phyloP scores from a whole-genome alignment of 2,113 vertebrate species.

The Herpailurus yagouaroundi region DNA sequence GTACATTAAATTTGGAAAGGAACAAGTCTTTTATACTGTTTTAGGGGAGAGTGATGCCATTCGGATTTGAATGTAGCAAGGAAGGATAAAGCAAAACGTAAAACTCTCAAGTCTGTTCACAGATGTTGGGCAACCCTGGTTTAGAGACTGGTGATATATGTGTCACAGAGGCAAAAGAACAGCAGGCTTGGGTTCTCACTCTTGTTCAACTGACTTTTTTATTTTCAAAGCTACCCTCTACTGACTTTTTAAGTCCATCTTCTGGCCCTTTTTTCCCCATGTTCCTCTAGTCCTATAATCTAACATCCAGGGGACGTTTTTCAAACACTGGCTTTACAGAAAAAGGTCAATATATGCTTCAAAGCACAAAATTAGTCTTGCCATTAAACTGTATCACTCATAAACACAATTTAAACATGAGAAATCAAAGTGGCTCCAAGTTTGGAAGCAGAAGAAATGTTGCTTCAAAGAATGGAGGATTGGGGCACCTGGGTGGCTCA shows the following conservation, averaged over 20 bases:
- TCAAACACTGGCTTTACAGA: neutral
- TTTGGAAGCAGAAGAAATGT: slow-evolving; percentile 1
- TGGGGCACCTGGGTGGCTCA: no score
- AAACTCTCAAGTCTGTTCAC: neutral
- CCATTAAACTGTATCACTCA: neutral
- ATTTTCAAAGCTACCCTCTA: neutral
- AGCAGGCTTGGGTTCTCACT: neutral
- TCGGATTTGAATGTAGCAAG: neutral
- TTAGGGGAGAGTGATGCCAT: neutral
- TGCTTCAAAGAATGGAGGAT: neutral
- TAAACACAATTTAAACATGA: neutral
- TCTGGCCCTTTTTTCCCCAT: neutral
- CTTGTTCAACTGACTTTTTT: neutral
- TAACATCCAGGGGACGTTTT: neutral
- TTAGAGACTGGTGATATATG: neutral
- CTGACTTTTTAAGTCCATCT: neutral
- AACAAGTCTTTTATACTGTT: neutral
- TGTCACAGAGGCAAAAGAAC: neutral
- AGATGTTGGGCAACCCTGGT: neutral
- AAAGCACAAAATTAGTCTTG: neutral
- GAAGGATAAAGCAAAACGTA: neutral
- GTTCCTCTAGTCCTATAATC: neutral
- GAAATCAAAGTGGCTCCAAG: neutral
- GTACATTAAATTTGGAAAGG: neutral
- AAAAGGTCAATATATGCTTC: neutral